Base-by-base conservation (phyloP, 2,113 vertebrate species). In the Parotia lawesii region DNA sequence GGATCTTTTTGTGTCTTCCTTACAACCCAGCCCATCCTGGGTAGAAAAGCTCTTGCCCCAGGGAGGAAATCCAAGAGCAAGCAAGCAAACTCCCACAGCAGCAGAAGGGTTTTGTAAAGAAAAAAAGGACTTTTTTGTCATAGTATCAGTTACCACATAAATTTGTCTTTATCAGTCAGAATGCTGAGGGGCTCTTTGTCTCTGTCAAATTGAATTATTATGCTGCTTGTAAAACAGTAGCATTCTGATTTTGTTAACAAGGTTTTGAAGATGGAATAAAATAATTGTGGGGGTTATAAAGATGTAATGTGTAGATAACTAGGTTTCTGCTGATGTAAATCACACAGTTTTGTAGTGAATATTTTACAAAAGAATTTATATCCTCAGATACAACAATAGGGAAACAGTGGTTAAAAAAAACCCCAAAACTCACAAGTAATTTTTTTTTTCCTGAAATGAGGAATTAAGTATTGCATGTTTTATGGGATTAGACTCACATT, bases 371-470 rank as follows among this genome's bases (percentile, higher is more conserved):
- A 60, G 6, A 2, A 18, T 72, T 72, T 64, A 9, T 44, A 20
- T n/a, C 13, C 22, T 33, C 11, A 45, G 15, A 12, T n/a, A 19
- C 3, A 65, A n/a, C 12, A 53, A 7, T 40, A 76, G 31, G n/a
- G 22, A 56, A 65, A 31, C 51, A 44, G 7, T 18, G 17, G 9
- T 42, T 57, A 18, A 42, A 60, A 61, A 61, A 33, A n/a, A 1
- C 0, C 10, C 11, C 9, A 44, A 45, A 64, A 47, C 2, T 7
- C 14, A 44, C 1, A 19, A 76, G 8, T 42, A 25, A 1, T 31
- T 56, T 72, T 31, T 23, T 23, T 29, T 71, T 12, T 37, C 3
- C 9, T 48, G 21, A 88, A 48, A 65, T 23, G 5, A 73, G 28
- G 18, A 25, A 58, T 77, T 76, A 57, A 53, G 15, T 72, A 13